Base-by-base conservation (phyloP, 2,797 vertebrate genomes). In the Poliocrania exsul region DNA sequence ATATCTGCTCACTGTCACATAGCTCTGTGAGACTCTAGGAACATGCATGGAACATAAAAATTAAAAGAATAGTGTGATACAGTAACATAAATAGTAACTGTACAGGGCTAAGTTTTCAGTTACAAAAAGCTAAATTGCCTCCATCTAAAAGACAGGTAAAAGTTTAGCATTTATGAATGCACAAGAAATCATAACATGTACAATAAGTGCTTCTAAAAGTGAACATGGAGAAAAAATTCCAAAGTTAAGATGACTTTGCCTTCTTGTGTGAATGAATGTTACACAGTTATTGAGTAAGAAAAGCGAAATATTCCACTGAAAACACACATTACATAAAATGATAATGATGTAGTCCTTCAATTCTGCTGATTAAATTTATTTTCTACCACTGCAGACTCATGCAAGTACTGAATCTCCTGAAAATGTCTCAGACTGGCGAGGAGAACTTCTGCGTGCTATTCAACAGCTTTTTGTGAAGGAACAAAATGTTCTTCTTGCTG, bases 381-480 rank as follows among this genome's bases (percentile, higher is more conserved):
- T 97, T 86, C 7, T 77, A 13, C 40, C 89, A 21, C 86, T 64
- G 25, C 88, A 98, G 98, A 44, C 94, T 71, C 97, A 35, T 91
- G 86, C 91, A 72, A 94, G 65, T 65, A 62, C 90, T 62, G 96
- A 96, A 13, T 78, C 96, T 94, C 61, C 92, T 35, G 97, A 97
- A 28, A 87, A 62, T 42, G 16, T 87, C 24, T 96, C 93, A 15
- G 99, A 99, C 97, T 99, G 99, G 99, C 97, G 99, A 40, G 96
- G 97, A 10, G 98, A 99, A 96, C 98, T 99, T 60, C 97, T 99
- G 51, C 95, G 96, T 28, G 98, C 99, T 6, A 94, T 99, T 77
- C 98, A 98, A 5, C 98, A 98, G 95, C 98, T 99, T 95, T 99
- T 99, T 84, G 62, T 97, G 88, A 97, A 96, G 71, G 99, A 99